Conservation (phyloP, 2,888 invertebrate species). For the Polymixis lichenea region DNA sequence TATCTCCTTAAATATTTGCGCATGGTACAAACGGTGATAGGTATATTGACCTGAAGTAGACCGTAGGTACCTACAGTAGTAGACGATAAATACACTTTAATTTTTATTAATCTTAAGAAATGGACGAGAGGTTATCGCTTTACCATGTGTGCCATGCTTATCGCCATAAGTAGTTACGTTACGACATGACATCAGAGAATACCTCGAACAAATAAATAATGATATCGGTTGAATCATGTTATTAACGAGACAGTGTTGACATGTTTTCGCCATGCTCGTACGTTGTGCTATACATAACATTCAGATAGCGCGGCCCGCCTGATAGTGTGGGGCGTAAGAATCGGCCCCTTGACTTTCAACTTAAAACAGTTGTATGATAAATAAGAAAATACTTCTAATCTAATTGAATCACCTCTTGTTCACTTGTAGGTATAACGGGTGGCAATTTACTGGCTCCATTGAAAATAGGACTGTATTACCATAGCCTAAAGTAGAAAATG, state of each 20-base stretch:
- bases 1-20: slow-evolving; percentile 46
- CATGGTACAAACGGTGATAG: slow-evolving; percentile 38
- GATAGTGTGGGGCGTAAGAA: slow-evolving; percentile 24
- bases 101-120: slow-evolving; percentile 61
- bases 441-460: too few relatives aligned
- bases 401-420: slow-evolving; percentile 8
- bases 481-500: too few relatives aligned
- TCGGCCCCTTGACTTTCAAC: slow-evolving; percentile 37
- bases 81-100: slow-evolving; percentile 48
- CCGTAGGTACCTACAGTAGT: slow-evolving; percentile 52
- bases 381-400: neutral
- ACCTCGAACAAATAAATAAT: slow-evolving; percentile 65
- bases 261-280: slow-evolving; percentile 58
- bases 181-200: slow-evolving; percentile 66
- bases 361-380: slow-evolving; percentile 26
- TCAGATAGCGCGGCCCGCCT: slow-evolving; percentile 28
- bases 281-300: slow-evolving; percentile 43
- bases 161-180: slow-evolving; percentile 68
- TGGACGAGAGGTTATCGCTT: slow-evolving; percentile 67
- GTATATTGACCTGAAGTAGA: slow-evolving; percentile 58
- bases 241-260: slow-evolving; percentile 57
- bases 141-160: slow-evolving; percentile 72
- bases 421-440: neutral
- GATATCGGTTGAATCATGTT: slow-evolving; percentile 68
- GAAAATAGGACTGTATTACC: too few relatives aligned